Evolutionary conservation across 23 tunicate genomes (phyloP), one percentile per base, ranked within the genome.

Genomic region (Ascidia mentula): DNA sequence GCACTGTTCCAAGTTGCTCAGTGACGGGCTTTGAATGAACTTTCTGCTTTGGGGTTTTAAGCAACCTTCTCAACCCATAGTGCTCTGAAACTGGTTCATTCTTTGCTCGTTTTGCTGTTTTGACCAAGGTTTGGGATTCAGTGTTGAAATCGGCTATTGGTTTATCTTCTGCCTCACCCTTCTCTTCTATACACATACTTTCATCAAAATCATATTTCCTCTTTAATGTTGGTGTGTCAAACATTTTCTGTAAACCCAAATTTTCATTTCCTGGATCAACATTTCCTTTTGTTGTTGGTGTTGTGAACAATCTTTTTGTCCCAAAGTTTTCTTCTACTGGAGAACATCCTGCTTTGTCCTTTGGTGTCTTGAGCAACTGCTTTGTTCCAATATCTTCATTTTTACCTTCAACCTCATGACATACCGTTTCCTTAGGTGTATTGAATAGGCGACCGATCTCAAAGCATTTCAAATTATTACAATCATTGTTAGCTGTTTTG

Each of bases 281-380:
- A 42, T 42, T 42, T 42, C 15, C 53, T 42, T 42, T 42, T 42
- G 15, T 15, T 15, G 12, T 42, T 9, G 93, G 93, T 7, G 87
- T 82, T 59, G 32, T 42, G 13, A 88, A 40, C 39, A 88, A 60
- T 31, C 93, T 35, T 72, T 88, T 82, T 18, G 83, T 77, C 22
- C 94, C 94, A 72, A 89, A 89, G 1, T 79, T 37, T 2, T 84
- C 60, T 26, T 79, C 85, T 15, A 89, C 95, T 20, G 85, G 82
- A 18, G 46, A 33, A 17, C 0, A 0, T 60, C 84, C 83, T 31
- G 32, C 65, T 22, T 73, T 46, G 5, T 1, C 86, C 35, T 45
- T 45, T 40, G 86, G 86, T 0, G 86, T 73, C 36, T 40, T 80
- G 6, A 80, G 39, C 3, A 80, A 5, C 40, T 79, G n/a, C 36